Percentiles rank a stretch among this genome's conserved stretches.
Conservation (phyloP, 2,113 vertebrate species). For the Sprattus sprattus region DNA sequence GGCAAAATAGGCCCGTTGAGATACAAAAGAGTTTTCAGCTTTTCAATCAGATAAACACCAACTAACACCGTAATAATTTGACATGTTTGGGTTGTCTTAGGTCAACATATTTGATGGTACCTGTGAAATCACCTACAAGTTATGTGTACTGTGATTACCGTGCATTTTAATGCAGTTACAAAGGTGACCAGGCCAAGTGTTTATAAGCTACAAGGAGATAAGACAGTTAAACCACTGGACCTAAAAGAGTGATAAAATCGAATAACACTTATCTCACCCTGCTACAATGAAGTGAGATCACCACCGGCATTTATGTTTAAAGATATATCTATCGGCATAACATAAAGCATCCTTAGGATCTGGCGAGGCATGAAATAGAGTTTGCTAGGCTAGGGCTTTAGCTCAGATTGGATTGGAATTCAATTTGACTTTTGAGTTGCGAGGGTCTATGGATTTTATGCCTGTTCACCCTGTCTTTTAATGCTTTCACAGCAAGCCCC, state of each 20-base stretch:
- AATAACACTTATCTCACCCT: conserved; percentile 28
- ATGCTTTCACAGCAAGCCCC: conserved; percentile 23
- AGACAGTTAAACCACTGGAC: conserved; percentile 24
- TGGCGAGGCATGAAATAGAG: conserved; percentile 50
- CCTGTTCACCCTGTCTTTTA: conserved; percentile 37
- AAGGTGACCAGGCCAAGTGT: neutral
- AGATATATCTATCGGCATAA: conserved; percentile 39
- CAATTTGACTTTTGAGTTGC: conserved; percentile 45
- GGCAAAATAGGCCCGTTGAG: neutral
- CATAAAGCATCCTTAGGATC: conserved; percentile 44
- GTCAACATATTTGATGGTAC: neutral
- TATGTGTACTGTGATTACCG: neutral
- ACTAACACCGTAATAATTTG: too few species aligned
- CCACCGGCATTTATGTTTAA: conserved; percentile 33
- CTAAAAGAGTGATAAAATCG: conserved; percentile 26
- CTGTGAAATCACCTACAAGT: neutral
- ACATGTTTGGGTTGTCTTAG: neutral
- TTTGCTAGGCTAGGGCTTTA: conserved; percentile 45
- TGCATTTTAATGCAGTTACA: neutral
- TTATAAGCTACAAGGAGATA: conserved; percentile 6
- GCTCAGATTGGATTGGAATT: conserved; percentile 45
- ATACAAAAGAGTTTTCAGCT: neutral
- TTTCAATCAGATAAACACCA: neutral
- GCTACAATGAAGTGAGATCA: conserved; percentile 9
- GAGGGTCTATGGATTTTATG: conserved; percentile 48